Conservation (phyloP, 1,140 invertebrate species). For the Dufourea novaeangliae region DNA sequence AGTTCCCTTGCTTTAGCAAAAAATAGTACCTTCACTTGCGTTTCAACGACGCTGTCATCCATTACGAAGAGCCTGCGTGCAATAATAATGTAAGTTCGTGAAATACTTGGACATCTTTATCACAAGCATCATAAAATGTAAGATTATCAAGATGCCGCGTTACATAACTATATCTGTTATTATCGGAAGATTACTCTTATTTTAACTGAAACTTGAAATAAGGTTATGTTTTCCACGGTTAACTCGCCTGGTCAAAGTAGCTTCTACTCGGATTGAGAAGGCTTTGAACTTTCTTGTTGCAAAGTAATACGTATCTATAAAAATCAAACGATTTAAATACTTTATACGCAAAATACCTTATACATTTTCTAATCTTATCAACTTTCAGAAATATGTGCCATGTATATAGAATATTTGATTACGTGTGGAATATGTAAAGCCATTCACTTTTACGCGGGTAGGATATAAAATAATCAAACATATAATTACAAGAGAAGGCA, state of each 20-base stretch:
- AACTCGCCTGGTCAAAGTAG: neutral
- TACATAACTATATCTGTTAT: constrained; percentile 38
- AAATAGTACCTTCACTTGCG: constrained; percentile 88
- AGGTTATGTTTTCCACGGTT: constrained; percentile 33
- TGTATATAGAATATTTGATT: neutral
- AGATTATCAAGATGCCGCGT: constrained; percentile 5
- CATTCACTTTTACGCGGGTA: neutral
- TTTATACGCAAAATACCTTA: neutral
- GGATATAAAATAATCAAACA: constrained; percentile 2
- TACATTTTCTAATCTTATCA: neutral
- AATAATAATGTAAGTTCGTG: neutral
- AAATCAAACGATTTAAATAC: neutral
- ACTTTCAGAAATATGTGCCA: neutral
- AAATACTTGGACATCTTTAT: constrained; percentile 7
- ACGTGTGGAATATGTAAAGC: no score
- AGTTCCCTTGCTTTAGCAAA: constrained; percentile 94
- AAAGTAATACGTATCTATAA: neutral
- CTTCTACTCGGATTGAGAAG: neutral
- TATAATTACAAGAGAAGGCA: neutral
- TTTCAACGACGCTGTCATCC: constrained; percentile 19
- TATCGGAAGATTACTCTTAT: neutral
- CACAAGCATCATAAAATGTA: neutral
- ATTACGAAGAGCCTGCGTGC: neutral
- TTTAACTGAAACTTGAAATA: neutral
- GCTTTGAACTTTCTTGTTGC: neutral